Conservation (phyloP, 2,113 vertebrate species). For the Sorex araneus region DNA sequence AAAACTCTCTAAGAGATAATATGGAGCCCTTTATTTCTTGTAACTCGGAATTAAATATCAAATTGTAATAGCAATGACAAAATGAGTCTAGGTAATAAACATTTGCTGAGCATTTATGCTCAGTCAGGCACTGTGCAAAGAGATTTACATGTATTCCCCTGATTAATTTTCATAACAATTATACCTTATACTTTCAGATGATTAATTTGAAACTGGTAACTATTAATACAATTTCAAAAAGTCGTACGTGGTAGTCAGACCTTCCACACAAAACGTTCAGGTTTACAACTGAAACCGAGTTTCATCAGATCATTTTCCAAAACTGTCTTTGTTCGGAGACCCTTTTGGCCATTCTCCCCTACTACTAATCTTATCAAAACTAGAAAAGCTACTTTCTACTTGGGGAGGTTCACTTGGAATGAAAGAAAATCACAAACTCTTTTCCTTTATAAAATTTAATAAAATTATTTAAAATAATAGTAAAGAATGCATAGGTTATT, state of each 20-base stretch:
- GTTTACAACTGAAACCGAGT: slow-evolving; percentile 39
- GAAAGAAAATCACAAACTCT: slow-evolving; percentile 9
- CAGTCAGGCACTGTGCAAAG: background rate
- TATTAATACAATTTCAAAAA: slow-evolving; percentile 20
- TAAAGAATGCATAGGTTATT: background rate
- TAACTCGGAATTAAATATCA: slow-evolving; percentile 40
- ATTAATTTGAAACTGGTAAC: background rate
- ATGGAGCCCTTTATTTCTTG: background rate
- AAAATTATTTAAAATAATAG: slow-evolving; percentile 8
- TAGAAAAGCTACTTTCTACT: slow-evolving; percentile 30
- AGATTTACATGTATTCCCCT: slow-evolving; percentile 33
- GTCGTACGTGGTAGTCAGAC: background rate
- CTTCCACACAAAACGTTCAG: slow-evolving; percentile 27
- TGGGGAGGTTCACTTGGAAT: background rate
- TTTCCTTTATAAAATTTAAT: background rate
- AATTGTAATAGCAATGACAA: background rate
- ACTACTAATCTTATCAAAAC: slow-evolving; percentile 38
- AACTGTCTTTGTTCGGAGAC: too few relatives aligned
- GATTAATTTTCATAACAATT: slow-evolving; percentile 10
- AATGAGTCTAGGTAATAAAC: slow-evolving; percentile 49
- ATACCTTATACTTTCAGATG: slow-evolving; percentile 15
- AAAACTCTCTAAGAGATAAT: background rate
- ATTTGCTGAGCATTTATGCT: slow-evolving; percentile 30
- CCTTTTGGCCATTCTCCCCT: background rate
- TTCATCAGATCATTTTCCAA: too few relatives aligned